phyloP scores from a whole-genome alignment of 2,797 vertebrate species.

The Brotula barbata region DNA sequence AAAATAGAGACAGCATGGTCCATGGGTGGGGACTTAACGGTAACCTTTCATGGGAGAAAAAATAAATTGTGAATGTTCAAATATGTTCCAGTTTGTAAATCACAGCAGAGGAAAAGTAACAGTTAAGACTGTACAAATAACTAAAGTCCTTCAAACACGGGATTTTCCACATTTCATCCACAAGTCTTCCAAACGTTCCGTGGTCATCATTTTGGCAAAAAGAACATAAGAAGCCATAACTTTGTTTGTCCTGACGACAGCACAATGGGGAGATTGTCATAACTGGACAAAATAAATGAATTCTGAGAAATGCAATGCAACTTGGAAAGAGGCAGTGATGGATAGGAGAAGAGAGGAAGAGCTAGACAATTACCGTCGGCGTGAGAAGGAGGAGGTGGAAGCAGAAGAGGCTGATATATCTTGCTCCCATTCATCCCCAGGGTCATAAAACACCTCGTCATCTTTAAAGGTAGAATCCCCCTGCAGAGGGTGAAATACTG shows the following conservation, averaged over 20 bases:
- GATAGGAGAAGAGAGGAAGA: conserved; percentile 21
- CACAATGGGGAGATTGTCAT: too few relatives aligned
- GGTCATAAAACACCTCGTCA: conserved; percentile 91
- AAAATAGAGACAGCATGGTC: conserved; percentile 43
- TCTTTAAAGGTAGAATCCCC: conserved; percentile 77
- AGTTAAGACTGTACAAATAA: conserved; percentile 45
- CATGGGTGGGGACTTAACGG: conserved; percentile 24
- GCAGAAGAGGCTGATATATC: conserved; percentile 83
- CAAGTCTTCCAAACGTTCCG: conserved; percentile 41
- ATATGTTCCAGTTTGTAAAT: conserved; percentile 52
- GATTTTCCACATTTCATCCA: conserved; percentile 38
- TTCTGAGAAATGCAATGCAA: conserved; percentile 10
- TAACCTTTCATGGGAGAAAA: conserved; percentile 27
- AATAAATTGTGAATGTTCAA: conserved; percentile 47
- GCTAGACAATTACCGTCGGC: conserved; percentile 83
- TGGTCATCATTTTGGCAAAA: conserved; percentile 25
- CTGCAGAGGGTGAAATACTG: conserved; percentile 75
- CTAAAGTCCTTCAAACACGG: conserved; percentile 38
- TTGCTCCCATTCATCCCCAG: conserved; percentile 94
- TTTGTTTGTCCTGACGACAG: too few relatives aligned
- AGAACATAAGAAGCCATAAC: background rate
- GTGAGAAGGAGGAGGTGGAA: conserved; percentile 83
- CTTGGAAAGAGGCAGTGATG: conserved; percentile 23
- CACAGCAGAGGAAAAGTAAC: conserved; percentile 54
- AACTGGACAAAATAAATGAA: conserved; percentile 28